phyloP scores from a whole-genome alignment of 1,140 invertebrate species.

The Phymastichus coffea region DNA sequence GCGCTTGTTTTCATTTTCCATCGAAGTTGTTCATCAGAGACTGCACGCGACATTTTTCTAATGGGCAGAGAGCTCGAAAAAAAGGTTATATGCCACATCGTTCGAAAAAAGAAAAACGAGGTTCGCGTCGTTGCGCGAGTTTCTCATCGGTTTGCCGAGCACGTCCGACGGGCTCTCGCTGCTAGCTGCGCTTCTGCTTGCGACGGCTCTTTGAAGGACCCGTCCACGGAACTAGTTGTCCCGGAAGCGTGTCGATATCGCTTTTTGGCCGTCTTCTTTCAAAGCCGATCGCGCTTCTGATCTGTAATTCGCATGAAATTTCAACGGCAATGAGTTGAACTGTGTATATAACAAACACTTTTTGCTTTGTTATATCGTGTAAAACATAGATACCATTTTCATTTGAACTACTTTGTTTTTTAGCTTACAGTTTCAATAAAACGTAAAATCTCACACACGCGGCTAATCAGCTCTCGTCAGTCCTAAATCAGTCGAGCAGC shows the following conservation, averaged over 20 bases:
- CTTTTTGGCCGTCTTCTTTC: slow-evolving; percentile 5
- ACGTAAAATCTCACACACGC: background rate
- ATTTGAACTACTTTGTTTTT: background rate
- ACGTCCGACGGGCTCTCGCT: slow-evolving; percentile 1
- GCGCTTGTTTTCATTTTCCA: slow-evolving; percentile 19
- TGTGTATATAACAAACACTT: too few species aligned
- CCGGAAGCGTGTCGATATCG: slow-evolving; percentile 32
- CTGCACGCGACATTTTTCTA: too few species aligned
- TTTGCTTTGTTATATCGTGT: too few species aligned
- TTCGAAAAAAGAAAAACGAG: too few species aligned
- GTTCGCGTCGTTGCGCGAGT: too few species aligned
- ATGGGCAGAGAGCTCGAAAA: too few species aligned
- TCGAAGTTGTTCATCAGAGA: too few species aligned
- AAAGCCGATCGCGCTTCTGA: slow-evolving; percentile 15
- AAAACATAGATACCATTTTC: too few species aligned
- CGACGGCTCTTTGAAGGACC: slow-evolving; percentile 34
- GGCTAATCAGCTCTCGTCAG: too few species aligned
- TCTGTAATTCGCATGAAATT: too few species aligned
- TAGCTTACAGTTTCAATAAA: background rate
- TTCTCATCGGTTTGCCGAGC: slow-evolving; percentile 15
- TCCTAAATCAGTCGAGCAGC: background rate
- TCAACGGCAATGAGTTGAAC: too few species aligned
- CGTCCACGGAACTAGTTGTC: slow-evolving; percentile 28
- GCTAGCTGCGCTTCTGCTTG: slow-evolving; percentile 5
- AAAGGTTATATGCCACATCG: too few species aligned